Percentiles rank a stretch among this genome's conserved stretches.
phyloP scores from a whole-genome alignment of 1,140 invertebrate genomes.

The Hylaeus anthracinus region DNA sequence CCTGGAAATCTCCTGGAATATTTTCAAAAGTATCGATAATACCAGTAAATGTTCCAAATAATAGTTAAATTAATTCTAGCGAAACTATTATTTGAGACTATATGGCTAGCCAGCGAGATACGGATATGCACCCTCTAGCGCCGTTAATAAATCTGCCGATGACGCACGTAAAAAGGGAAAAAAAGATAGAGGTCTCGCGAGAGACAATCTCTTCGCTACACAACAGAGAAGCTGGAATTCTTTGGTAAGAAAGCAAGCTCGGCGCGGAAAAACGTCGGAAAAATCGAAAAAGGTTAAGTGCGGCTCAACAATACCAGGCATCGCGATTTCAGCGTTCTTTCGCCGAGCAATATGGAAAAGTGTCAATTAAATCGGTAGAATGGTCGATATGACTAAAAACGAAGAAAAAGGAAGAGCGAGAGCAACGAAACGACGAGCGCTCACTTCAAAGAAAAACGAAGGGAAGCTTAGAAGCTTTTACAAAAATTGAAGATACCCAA shows the following conservation, averaged over 20 bases:
- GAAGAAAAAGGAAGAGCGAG: neutral
- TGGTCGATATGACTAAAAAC: neutral
- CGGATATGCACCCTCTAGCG: too few relatives aligned
- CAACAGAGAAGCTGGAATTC: neutral
- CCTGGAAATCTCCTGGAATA: too few relatives aligned
- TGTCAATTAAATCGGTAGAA: slow-evolving; percentile 1
- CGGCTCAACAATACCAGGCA: neutral
- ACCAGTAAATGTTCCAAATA: too few relatives aligned
- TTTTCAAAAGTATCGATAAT: too few relatives aligned
- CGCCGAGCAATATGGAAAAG: neutral
- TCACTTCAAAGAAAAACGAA: neutral
- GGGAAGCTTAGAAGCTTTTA: neutral
- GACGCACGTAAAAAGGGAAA: neutral
- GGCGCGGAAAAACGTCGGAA: neutral
- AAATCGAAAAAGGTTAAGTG: neutral
- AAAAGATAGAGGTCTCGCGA: neutral
- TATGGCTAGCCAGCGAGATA: too few relatives aligned
- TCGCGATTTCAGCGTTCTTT: neutral
- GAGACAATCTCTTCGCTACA: neutral
- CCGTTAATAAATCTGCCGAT: neutral
- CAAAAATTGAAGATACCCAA: slow-evolving; percentile 10
- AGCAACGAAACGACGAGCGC: neutral
- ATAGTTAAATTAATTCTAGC: too few relatives aligned
- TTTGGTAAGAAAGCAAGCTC: neutral
- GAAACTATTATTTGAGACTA: too few relatives aligned